Evolutionary conservation across 2,113 vertebrate genomes (phyloP).

Genomic region (Gymnogyps californianus): DNA sequence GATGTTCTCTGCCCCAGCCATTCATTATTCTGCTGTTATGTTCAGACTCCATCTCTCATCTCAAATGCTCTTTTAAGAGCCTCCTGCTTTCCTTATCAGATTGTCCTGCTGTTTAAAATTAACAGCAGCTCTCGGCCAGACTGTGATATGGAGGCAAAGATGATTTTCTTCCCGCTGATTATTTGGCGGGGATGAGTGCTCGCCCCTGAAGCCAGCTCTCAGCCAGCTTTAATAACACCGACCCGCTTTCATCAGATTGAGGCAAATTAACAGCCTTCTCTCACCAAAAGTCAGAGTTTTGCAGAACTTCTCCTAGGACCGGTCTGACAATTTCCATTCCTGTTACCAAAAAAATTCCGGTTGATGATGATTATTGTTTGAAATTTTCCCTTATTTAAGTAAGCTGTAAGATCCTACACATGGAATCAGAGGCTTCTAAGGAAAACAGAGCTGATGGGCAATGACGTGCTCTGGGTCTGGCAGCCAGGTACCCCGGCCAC

Average conservation of each 20-base stretch:
- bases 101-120: background rate
- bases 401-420: rapidly evolving
- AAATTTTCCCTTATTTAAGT: background rate
- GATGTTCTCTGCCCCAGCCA: rapidly evolving
- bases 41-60: background rate
- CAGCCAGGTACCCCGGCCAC: background rate
- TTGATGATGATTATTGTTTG: background rate
- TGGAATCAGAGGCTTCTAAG: background rate
- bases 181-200: background rate
- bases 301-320: background rate
- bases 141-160: background rate
- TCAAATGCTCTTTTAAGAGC: background rate
- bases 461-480: background rate
- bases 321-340: background rate
- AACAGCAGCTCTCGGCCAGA: background rate
- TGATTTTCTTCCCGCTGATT: background rate
- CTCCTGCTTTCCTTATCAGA: background rate
- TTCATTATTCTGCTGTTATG: background rate
- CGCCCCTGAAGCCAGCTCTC: background rate
- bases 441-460: background rate
- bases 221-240: background rate
- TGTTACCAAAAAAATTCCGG: background rate
- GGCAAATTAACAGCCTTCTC: background rate
- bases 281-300: background rate
- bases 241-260: background rate